Evolutionary conservation across 2,888 invertebrate species (phyloP).

Genomic region (Cataglyphis albicans): DNA sequence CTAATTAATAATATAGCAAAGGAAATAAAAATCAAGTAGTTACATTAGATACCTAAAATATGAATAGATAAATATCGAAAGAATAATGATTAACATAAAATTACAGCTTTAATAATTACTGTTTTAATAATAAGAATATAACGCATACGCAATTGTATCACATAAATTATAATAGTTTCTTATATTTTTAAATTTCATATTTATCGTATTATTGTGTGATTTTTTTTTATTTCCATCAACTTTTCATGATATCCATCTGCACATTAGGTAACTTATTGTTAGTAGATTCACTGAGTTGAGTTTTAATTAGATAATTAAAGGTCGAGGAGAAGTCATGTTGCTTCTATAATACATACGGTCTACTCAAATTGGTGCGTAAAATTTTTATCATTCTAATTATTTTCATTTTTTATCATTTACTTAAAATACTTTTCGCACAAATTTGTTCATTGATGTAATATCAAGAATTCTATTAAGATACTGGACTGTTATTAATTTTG

Average conservation of each 20-base stretch:
- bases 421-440: neutral
- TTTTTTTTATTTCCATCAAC: neutral
- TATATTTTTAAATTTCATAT: neutral
- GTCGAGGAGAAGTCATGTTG: constrained; percentile 48
- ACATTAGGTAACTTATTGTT: constrained; percentile 1
- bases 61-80: neutral
- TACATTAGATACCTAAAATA: neutral
- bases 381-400: constrained; percentile 1
- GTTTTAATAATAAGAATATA: neutral
- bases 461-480: constrained; percentile 2
- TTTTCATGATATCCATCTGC: constrained; percentile 13
- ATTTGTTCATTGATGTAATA: neutral
- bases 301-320: constrained; percentile 59
- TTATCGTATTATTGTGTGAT: neutral
- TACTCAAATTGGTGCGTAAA: neutral
- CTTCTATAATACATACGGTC: neutral
- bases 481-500: constrained; percentile 8
- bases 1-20: neutral
- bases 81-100: neutral
- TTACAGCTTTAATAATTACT: neutral
- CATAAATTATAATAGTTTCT: neutral
- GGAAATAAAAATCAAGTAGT: neutral
- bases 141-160: neutral
- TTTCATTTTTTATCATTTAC: neutral
- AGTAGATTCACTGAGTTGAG: constrained; percentile 19